Base-by-base conservation (phyloP, 2,797 vertebrate species). In the Amphiprion clarkii region DNA sequence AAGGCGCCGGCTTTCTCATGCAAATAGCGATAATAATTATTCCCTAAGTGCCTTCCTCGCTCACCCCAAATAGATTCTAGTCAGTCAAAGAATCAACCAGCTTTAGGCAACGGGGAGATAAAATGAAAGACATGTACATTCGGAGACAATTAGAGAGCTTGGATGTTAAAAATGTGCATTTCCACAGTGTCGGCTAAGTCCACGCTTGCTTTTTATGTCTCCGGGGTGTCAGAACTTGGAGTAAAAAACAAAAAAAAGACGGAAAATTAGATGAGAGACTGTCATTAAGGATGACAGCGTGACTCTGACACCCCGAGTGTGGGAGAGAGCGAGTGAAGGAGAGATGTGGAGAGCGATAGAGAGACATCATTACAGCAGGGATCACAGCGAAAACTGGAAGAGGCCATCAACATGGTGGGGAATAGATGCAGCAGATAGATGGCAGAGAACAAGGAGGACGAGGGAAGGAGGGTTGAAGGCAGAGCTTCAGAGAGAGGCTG, bases 21-120 rank as follows among this genome's bases (percentile, higher is more conserved):
- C 83, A 89, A 87, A 91, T 85, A 60, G 56, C 1, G 36, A 39
- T 49, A 71, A 83, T 87, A 84, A 92, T 88, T 87, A 86, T 76
- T 82, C 66, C 76, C 71, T 16, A 59, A 74, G 40, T 73, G 70
- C 55, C 44, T 68, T 64, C 67, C 55, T 55, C 29, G 29, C 48
- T 85, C 55, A 61, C 71, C 63, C 58, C 59, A 80, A 78, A 86
- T 67, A 82, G 68, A 84, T 82, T 58, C 4, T 53, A 70, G 59
- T 79, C 44, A 65, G 58, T 81, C 33, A 85, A 67, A 76, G 48
- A 72, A 58, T 70, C 46, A 67, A 62, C 53, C 27, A 51, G 76
- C 76, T 87, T 63, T 4, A 71, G 76, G 81, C 78, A 57, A 58
- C 23, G 66, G 68, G 74, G 59, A 65, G 57, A 80, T 60, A 36